phyloP scores from a whole-genome alignment of 2,113 vertebrate genomes.

The Proterorhinus semilunaris region DNA sequence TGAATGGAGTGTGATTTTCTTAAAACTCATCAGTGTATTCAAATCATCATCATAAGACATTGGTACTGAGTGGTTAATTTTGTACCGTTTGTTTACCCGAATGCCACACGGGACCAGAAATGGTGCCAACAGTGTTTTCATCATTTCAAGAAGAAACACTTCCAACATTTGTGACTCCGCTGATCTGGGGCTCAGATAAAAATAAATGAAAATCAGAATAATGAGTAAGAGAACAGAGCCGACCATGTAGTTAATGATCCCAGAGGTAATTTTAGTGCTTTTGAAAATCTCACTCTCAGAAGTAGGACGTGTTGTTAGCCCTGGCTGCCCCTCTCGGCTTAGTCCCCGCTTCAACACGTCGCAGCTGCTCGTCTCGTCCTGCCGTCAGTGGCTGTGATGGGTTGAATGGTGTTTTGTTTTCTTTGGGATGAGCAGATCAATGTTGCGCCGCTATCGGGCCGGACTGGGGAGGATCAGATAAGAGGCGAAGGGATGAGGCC shows the following conservation, averaged over 20 bases:
- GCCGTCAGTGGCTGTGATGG: slow-evolving; percentile 68
- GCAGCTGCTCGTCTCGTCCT: slow-evolving; percentile 53
- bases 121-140: slow-evolving; percentile 49
- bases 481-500: slow-evolving; percentile 42
- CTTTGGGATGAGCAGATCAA: slow-evolving; percentile 66
- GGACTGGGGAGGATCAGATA: slow-evolving; percentile 43
- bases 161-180: slow-evolving; percentile 58
- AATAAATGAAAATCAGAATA: slow-evolving; percentile 49
- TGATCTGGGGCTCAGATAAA: slow-evolving; percentile 53
- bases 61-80: slow-evolving; percentile 20
- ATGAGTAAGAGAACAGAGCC: slow-evolving; percentile 52
- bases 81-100: slow-evolving; percentile 40
- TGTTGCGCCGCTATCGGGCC: slow-evolving; percentile 54
- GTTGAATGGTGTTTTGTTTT: slow-evolving; percentile 72
- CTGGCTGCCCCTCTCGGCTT: slow-evolving; percentile 26
- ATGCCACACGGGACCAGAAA: slow-evolving; percentile 54
- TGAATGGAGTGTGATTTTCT: background rate
- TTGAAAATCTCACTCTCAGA: slow-evolving; percentile 44
- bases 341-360: slow-evolving; percentile 39
- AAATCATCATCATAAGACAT: background rate
- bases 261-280: slow-evolving; percentile 20
- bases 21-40: background rate
- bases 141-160: slow-evolving; percentile 39
- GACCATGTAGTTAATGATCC: slow-evolving; percentile 48
- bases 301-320: slow-evolving; percentile 10